Conservation (phyloP, 2,113 vertebrate genomes). For the Orientallactaga bullata region DNA sequence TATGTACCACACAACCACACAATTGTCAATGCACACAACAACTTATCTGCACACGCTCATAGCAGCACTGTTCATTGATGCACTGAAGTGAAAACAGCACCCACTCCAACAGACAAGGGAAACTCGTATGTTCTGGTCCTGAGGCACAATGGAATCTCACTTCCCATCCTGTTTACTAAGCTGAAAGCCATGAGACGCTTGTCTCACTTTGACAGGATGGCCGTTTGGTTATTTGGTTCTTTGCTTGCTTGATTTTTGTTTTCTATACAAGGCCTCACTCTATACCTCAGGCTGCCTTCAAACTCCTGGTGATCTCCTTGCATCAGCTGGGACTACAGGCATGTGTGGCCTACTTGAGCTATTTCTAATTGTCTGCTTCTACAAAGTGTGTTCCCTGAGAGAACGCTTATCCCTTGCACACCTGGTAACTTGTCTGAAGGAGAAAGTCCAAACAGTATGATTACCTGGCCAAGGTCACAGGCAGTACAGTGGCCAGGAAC, state of each 20-base stretch:
- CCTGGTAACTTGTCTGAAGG: background rate
- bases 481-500: background rate
- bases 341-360: background rate
- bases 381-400: background rate
- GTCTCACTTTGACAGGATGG: too few species aligned
- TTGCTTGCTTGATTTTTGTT: background rate
- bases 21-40: too few species aligned
- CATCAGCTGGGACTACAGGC: background rate
- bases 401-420: too few species aligned
- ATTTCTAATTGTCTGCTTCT: background rate
- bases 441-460: background rate
- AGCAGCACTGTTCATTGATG: background rate
- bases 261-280: background rate
- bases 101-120: too few species aligned
- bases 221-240: background rate
- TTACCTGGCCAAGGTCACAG: background rate
- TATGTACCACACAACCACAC: background rate
- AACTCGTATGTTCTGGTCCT: background rate
- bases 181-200: too few species aligned
- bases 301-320: too few species aligned
- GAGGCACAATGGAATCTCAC: accelerated
- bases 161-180: too few species aligned
- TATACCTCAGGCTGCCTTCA: background rate
- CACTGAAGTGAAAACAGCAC: background rate
- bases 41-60: too few species aligned